Percentiles rank a stretch among this genome's conserved stretches.
Conservation (phyloP, 2,797 vertebrate genomes). For the Clamator glandarius region DNA sequence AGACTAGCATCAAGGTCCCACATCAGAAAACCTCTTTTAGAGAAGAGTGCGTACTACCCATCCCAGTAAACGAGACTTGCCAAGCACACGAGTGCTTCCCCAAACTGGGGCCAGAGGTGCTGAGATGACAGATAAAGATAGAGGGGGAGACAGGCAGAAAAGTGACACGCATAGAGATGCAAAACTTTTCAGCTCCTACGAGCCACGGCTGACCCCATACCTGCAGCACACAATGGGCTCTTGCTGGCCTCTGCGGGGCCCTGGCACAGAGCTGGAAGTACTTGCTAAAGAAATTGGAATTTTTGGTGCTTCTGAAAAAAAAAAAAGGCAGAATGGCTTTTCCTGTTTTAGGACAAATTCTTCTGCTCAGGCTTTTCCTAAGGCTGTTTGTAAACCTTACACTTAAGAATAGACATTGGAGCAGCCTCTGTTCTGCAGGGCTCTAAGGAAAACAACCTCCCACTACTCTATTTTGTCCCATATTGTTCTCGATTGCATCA, state of each 20-base stretch:
- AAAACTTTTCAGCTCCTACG: background rate
- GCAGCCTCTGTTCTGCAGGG: background rate
- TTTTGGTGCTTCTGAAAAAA: background rate
- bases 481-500: background rate
- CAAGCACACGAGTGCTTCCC: background rate
- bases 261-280: background rate
- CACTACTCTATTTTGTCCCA: background rate
- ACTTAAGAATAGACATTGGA: background rate
- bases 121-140: background rate
- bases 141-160: background rate
- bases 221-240: background rate
- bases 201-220: background rate
- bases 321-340: background rate
- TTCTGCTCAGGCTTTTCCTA: background rate
- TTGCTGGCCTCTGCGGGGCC: background rate
- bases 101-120: background rate
- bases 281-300: background rate
- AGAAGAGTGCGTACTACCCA: background rate
- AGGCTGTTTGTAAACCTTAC: background rate
- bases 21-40: background rate
- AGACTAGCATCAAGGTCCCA: background rate
- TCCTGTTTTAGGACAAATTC: background rate
- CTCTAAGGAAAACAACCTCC: background rate
- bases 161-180: constrained; percentile 45
- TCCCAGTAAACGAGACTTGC: fast-evolving